Evolutionary conservation across 1,140 invertebrate genomes (phyloP), one percentile per base, ranked within the genome.

Genomic region (Meteorus sp.): DNA sequence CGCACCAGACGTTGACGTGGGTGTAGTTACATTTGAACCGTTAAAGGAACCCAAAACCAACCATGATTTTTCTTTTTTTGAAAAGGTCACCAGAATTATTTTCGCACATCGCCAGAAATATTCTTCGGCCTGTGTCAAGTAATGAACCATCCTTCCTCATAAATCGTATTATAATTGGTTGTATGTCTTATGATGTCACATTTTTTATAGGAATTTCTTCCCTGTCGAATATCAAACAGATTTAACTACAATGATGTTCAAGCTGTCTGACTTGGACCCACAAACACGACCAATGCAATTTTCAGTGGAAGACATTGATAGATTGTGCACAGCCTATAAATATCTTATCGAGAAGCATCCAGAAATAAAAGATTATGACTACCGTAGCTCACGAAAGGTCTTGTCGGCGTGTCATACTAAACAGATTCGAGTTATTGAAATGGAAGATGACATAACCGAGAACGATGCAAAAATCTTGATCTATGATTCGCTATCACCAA

Each of bases 1-100:
- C 0, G 87, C 90, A 70, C 96, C 97, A 0, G 85, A 99, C 52
- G 96, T 99, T 5, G 94, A 99, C 82, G 96, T 98, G 3, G 94
- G 93, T 43, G 90, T 99, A 7, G 95, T 99, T 0, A 88, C 89
- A 44, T 85, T 99, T 44, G 85, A 85, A 19, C 97, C 98, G 2
- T 73, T 89, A 2, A 85, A 85, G 63, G 74, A 84, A 45, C 96
- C 97, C 1, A 69, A 87, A 3, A 81, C 82, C 1, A 76, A 85
- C 37, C 80, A 93, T 23, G 87, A 92, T 0, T 99, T 98, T 78
- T 75, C 87, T 62, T 72, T 96, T 9, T 88, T 97, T 41, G 95
- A 99, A 73, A 98, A 97, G 83, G 87, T 99, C 17, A 81, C 89
- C 0, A 80, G 94, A 0, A 87, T 90, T 61, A 81, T 97, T 48